phyloP scores from a whole-genome alignment of 2,113 vertebrate genomes.

The Otolemur garnettii region DNA sequence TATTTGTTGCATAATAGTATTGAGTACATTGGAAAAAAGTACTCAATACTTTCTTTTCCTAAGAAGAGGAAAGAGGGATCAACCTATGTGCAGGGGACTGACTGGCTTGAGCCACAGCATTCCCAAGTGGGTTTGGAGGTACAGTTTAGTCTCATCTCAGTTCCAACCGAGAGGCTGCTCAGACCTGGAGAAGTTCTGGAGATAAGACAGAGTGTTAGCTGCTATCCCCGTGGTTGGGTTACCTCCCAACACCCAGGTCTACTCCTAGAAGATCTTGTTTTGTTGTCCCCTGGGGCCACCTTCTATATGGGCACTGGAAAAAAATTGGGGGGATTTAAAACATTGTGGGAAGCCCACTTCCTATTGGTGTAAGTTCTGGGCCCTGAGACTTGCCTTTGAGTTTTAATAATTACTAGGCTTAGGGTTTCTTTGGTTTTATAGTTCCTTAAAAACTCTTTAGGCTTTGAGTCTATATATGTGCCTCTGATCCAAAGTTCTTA shows the following conservation, averaged over 20 bases:
- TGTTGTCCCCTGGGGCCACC: neutral
- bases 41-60: neutral
- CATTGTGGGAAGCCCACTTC: neutral
- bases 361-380: neutral
- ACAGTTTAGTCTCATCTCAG: neutral
- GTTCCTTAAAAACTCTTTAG: constrained; percentile 50
- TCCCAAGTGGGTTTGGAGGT: neutral
- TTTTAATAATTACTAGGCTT: neutral
- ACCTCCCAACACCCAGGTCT: neutral
- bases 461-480: neutral
- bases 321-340: neutral
- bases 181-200: neutral
- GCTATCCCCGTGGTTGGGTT: neutral
- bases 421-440: constrained; percentile 22
- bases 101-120: neutral
- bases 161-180: neutral
- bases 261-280: neutral
- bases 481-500: neutral
- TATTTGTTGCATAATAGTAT: too few relatives aligned
- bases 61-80: neutral
- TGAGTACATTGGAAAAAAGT: too few relatives aligned
- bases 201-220: neutral
- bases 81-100: too few relatives aligned
- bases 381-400: neutral
- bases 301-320: neutral